Conservation (phyloP, 1,140 invertebrate genomes). For the Saxidomus purpurata region DNA sequence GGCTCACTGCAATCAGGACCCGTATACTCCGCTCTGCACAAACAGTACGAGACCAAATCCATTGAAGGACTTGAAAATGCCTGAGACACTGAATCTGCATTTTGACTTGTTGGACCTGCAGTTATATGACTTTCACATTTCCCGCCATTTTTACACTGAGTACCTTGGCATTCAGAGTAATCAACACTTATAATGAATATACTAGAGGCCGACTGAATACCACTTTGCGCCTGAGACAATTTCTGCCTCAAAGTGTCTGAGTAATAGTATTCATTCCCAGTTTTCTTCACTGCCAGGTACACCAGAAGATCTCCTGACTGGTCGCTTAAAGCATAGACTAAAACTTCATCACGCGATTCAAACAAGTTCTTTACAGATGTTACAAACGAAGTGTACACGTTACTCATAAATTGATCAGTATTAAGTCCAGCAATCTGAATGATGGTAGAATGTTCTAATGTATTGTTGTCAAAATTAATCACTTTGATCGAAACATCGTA, state of each 20-base stretch:
- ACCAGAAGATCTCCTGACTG: conserved; percentile 47
- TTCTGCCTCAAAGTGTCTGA: neutral
- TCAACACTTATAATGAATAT: conserved; percentile 69
- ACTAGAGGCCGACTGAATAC: conserved; percentile 66
- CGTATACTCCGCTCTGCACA: conserved; percentile 95
- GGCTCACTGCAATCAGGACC: conserved; percentile 94
- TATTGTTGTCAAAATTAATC: conserved; percentile 92
- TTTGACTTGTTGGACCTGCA: conserved; percentile 90
- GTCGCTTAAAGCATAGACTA: conserved; percentile 53
- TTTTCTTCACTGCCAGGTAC: conserved; percentile 57
- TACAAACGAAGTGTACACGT: conserved; percentile 56
- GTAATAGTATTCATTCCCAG: conserved; percentile 15
- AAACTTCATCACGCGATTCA: conserved; percentile 40
- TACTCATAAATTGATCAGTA: conserved; percentile 61
- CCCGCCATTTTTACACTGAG: conserved; percentile 75
- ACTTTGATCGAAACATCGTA: conserved; percentile 95
- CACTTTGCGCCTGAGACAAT: neutral
- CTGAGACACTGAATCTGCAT: conserved; percentile 92
- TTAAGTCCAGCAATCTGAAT: conserved; percentile 50
- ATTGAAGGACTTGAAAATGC: conserved; percentile 97
- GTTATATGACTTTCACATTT: conserved; percentile 89
- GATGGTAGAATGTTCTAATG: conserved; percentile 92
- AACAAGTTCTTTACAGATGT: conserved; percentile 43
- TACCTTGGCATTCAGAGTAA: conserved; percentile 62
- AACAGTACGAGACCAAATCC: conserved; percentile 95